Percentiles rank a stretch among this genome's conserved stretches.
Evolutionary conservation across 1,140 invertebrate species (phyloP).

Genomic region (Microplitis demolitor): DNA sequence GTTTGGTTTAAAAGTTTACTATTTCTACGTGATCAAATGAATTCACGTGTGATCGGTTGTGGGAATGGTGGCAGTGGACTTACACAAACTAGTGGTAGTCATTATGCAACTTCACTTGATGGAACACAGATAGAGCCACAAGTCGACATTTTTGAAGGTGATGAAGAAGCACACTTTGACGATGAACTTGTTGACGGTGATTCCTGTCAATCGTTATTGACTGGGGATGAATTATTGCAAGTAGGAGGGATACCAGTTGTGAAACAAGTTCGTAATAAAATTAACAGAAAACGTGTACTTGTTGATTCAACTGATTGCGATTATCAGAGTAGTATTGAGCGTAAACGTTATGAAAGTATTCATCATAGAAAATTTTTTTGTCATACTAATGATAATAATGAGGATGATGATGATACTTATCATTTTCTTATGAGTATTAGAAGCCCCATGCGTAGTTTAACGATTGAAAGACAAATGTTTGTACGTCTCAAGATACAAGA

Average conservation of each 20-base stretch:
- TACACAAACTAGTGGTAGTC: slow-evolving; percentile 34
- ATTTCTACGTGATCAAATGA: slow-evolving; percentile 48
- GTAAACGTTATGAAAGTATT: slow-evolving; percentile 38
- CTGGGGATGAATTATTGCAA: slow-evolving; percentile 41
- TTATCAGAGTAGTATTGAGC: slow-evolving; percentile 36
- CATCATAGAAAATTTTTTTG: slow-evolving; percentile 31
- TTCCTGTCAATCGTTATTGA: slow-evolving; percentile 41
- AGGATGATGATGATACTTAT: slow-evolving; percentile 48
- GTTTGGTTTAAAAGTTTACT: slow-evolving; percentile 47
- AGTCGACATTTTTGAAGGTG: slow-evolving; percentile 44
- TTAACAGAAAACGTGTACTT: slow-evolving; percentile 36
- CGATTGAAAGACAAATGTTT: slow-evolving; percentile 48
- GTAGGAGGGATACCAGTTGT: slow-evolving; percentile 34
- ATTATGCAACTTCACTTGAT: slow-evolving; percentile 35
- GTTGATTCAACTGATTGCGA: slow-evolving; percentile 37
- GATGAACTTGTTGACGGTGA: slow-evolving; percentile 40
- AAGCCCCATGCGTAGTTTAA: slow-evolving; percentile 44
- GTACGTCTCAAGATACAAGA: slow-evolving; percentile 52
- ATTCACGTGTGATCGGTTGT: slow-evolving; percentile 45
- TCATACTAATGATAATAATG: slow-evolving; percentile 12
- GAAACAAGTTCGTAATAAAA: slow-evolving; percentile 30
- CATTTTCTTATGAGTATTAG: slow-evolving; percentile 51
- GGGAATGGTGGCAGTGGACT: slow-evolving; percentile 34
- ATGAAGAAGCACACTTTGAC: slow-evolving; percentile 45
- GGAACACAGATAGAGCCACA: slow-evolving; percentile 47